Conservation (phyloP, 2,113 vertebrate genomes). For the Lampris incognitus region DNA sequence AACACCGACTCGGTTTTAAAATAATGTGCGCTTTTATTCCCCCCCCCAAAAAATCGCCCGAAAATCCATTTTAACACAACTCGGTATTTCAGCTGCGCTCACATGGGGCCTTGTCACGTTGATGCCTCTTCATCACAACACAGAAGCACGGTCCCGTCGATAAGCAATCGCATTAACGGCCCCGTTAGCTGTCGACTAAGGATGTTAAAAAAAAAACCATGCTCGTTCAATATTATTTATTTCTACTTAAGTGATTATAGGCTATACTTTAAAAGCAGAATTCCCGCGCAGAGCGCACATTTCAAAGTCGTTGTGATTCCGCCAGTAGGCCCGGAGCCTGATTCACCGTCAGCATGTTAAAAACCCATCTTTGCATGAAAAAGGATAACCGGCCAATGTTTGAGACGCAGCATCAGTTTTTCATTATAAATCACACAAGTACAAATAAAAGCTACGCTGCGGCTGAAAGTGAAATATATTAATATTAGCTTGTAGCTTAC, state of each 20-base stretch:
- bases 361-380: neutral
- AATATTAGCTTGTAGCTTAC: conserved; percentile 71
- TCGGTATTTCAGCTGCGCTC: conserved; percentile 50
- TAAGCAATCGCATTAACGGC: conserved; percentile 12
- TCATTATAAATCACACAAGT: neutral
- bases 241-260: neutral
- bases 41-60: too few species aligned
- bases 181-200: neutral
- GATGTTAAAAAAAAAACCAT: accelerated
- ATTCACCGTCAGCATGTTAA: conserved; percentile 10
- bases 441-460: neutral
- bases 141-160: conserved; percentile 67
- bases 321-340: conserved; percentile 63
- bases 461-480: neutral
- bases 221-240: accelerated
- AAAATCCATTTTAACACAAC: too few species aligned
- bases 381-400: neutral
- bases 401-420: neutral
- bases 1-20: too few species aligned
- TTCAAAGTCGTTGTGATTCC: conserved; percentile 63
- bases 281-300: conserved; percentile 71
- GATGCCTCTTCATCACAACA: conserved; percentile 55
- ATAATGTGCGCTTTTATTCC: too few species aligned
- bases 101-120: conserved; percentile 75
- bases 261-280: conserved; percentile 32